Conservation (phyloP, 2,113 vertebrate genomes). For the Uria lomvia region DNA sequence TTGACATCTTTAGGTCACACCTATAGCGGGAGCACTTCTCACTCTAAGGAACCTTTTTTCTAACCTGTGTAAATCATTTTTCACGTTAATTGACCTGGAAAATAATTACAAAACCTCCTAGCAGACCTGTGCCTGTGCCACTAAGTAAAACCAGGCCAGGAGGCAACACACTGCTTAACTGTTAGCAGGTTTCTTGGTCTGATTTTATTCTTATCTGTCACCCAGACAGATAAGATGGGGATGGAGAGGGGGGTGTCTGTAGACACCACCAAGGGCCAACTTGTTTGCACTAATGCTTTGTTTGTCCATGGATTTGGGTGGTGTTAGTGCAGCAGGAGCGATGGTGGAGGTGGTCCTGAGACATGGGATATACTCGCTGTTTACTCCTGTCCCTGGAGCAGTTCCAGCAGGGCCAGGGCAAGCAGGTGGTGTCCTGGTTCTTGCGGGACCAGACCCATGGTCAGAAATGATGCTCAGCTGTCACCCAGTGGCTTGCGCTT, state of each 20-base stretch:
- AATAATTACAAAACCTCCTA: not conserved
- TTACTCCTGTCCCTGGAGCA: not conserved
- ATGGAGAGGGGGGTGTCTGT: not conserved
- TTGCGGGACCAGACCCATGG: not conserved
- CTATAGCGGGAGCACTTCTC: not conserved
- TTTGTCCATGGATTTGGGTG: not conserved
- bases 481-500: not conserved
- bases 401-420: not conserved
- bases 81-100: not conserved
- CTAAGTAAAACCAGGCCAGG: not conserved
- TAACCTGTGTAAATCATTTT: not conserved
- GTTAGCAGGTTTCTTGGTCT: not conserved
- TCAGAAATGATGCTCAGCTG: not conserved
- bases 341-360: not conserved
- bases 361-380: not conserved
- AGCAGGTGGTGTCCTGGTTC: not conserved
- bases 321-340: not conserved
- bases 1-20: not conserved
- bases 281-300: not conserved
- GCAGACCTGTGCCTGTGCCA: not conserved
- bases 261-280: not conserved
- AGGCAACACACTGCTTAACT: not conserved
- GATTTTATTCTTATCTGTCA: not conserved
- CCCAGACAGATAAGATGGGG: not conserved
- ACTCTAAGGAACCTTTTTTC: not conserved